These are phyloP conservation scores for Cliona cf. orientalis DNA, from an alignment of 37 sponge, comb jelly and placozoan species.

Conservation along the genomic window DNA sequence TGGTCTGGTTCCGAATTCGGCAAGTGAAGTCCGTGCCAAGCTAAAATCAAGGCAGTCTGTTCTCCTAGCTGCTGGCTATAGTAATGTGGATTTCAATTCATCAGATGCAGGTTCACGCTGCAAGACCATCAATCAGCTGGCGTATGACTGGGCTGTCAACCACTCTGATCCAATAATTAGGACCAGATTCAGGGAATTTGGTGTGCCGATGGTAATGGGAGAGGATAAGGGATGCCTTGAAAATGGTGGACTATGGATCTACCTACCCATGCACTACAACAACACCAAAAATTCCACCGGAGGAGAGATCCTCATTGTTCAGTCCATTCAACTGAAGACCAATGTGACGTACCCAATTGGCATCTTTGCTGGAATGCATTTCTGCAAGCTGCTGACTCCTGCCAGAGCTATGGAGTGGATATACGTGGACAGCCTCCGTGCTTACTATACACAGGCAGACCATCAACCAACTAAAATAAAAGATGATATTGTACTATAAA, in stretches of 20 bases:
- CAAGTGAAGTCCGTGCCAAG: constrained; percentile 78
- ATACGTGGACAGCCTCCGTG: constrained; percentile 80
- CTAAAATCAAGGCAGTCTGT: constrained; percentile 75
- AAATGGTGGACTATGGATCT: constrained; percentile 78
- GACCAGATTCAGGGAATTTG: constrained; percentile 43
- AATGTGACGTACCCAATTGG: constrained; percentile 44
- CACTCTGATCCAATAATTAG: constrained; percentile 31
- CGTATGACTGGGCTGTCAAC: constrained; percentile 53
- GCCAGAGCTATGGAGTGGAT: constrained; percentile 89
- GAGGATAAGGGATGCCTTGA: constrained; percentile 77
- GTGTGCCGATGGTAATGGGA: constrained; percentile 76
- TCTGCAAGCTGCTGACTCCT: constrained; percentile 86
- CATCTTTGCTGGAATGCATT: constrained; percentile 74
- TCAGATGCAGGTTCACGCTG: constrained; percentile 75
- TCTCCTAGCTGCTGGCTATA: constrained; percentile 65
- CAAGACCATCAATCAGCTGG: constrained; percentile 58
- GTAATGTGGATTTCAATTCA: constrained; percentile 68
- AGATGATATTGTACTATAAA: no score
- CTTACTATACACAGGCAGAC: constrained; percentile 43
- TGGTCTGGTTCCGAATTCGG: constrained; percentile 68
- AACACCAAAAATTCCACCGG: constrained; percentile 44
- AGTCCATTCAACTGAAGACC: constrained; percentile 63
- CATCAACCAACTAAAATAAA: no score
- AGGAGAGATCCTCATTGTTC: constrained; percentile 33
- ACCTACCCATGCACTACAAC: constrained; percentile 45